Conservation (phyloP, 2,113 vertebrate genomes). For the Suricata suricatta region DNA sequence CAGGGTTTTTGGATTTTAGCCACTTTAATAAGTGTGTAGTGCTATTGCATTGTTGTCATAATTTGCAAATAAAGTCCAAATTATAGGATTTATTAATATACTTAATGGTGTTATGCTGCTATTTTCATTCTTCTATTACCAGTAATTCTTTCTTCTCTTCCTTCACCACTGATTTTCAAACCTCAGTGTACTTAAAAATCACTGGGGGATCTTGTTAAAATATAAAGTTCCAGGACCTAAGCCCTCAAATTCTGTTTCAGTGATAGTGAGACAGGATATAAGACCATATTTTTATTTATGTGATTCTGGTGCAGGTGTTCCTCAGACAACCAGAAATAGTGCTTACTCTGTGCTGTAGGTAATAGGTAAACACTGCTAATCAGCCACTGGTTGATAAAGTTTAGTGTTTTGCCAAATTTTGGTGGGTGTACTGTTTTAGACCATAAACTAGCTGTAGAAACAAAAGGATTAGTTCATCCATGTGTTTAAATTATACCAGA, state of each 20-base stretch:
- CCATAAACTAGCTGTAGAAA: not conserved
- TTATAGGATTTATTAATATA: not conserved
- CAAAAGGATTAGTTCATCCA: conserved; percentile 58
- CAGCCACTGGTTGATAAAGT: not conserved
- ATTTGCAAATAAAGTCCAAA: not conserved
- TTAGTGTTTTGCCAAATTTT: conserved; percentile 2
- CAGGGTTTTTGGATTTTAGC: not conserved
- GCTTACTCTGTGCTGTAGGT: not conserved
- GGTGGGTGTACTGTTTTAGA: not conserved
- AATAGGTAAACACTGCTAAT: not conserved
- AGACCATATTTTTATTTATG: not conserved
- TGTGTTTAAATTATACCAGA: conserved; percentile 61
- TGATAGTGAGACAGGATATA: not conserved
- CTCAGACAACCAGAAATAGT: not conserved
- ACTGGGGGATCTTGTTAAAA: not conserved
- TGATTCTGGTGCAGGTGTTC: not conserved
- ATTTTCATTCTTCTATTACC: not conserved
- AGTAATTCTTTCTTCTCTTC: not conserved
- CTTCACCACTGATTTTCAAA: not conserved
- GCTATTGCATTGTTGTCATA: not conserved
- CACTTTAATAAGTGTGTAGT: not conserved
- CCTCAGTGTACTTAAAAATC: not conserved
- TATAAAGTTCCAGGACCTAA: not conserved
- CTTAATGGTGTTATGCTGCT: not conserved
- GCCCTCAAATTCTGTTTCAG: not conserved